Conservation (phyloP, 2,888 invertebrate species). For the Ditula angustiorana region DNA sequence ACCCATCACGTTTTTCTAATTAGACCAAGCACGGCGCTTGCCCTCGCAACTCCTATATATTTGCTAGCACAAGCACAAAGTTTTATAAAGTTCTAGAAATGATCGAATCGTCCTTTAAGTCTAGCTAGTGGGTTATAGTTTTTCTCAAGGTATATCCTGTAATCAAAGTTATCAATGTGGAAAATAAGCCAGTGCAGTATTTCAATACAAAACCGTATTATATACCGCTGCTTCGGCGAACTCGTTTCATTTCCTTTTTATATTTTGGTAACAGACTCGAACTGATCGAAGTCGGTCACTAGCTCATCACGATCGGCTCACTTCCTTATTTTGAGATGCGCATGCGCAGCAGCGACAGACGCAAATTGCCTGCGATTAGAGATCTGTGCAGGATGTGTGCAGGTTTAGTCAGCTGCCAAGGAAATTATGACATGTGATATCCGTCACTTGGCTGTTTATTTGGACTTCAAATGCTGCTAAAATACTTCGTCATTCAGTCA, state of each 20-base stretch:
- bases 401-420: neutral
- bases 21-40: too few species aligned
- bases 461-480: neutral
- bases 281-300: constrained; percentile 58
- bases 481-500: neutral
- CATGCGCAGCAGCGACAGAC: neutral
- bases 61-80: too few species aligned
- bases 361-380: neutral
- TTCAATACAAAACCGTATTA: constrained; percentile 53
- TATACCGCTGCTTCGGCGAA: constrained; percentile 66
- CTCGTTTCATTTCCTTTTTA: constrained; percentile 61
- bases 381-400: neutral
- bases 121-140: too few species aligned
- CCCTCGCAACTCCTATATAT: too few species aligned
- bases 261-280: constrained; percentile 55
- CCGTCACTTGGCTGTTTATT: neutral
- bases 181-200: constrained; percentile 11
- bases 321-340: neutral
- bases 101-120: too few species aligned
- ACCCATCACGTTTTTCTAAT: too few species aligned
- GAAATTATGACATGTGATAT: neutral
- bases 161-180: neutral
- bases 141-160: neutral
- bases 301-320: constrained; percentile 48
- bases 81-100: too few species aligned